Conservation (phyloP, 1,140 invertebrate species). For the Drosophila pandora region DNA sequence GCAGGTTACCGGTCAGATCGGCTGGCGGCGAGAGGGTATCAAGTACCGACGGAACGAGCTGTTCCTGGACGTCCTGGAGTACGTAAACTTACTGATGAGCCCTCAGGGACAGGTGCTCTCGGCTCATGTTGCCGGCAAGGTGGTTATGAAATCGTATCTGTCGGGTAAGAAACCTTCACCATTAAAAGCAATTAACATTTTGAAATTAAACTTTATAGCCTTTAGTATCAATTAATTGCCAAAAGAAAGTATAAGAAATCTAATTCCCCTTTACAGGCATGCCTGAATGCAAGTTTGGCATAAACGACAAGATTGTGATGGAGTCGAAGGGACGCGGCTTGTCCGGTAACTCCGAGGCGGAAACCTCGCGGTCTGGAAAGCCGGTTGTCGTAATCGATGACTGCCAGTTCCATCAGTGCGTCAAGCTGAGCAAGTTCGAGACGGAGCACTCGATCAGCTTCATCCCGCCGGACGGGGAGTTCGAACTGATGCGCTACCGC, state of each 20-base stretch:
- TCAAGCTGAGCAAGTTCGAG: constrained; percentile 99
- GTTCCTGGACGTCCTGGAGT: constrained; percentile 99
- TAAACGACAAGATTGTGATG: constrained; percentile 99
- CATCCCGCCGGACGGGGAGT: constrained; percentile 99
- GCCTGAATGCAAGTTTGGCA: constrained; percentile 99
- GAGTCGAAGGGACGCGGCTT: constrained; percentile 95
- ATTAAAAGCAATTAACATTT: too few relatives aligned
- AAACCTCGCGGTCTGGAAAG: constrained; percentile 94
- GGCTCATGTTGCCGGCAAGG: constrained; percentile 99
- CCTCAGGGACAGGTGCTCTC: constrained; percentile 99
- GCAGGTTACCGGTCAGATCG: constrained; percentile 99
- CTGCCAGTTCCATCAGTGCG: constrained; percentile 99
- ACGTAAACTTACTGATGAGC: constrained; percentile 99
- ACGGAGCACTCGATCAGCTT: constrained; percentile 99
- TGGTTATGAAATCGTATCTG: constrained; percentile 99
- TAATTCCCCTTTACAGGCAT: constrained; percentile 86
- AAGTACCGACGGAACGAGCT: constrained; percentile 99
- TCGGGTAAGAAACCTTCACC: constrained; percentile 86
- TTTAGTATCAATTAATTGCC: too few relatives aligned
- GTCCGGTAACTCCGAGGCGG: constrained; percentile 90
- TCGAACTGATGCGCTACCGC: constrained; percentile 99
- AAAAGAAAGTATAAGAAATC: neutral
- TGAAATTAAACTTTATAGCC: neutral
- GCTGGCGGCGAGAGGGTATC: constrained; percentile 99
- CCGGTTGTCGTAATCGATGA: constrained; percentile 99